Evolutionary conservation across 2,113 vertebrate species (phyloP).

Genomic region (Muscicapa adusta): DNA sequence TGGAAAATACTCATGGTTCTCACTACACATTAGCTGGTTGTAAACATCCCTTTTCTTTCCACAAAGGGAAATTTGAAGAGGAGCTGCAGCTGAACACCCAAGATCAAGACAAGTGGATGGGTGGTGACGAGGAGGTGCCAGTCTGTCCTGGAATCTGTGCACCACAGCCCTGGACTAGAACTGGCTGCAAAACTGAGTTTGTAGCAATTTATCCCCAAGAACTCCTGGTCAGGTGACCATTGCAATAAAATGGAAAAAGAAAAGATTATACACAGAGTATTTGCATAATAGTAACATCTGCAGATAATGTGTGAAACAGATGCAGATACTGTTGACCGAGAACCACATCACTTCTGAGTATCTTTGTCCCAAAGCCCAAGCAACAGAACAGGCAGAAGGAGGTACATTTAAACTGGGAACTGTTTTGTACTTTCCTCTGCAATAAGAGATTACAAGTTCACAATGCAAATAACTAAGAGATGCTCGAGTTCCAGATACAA

Average conservation of each 20-base stretch:
- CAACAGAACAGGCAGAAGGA: not conserved
- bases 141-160: not conserved
- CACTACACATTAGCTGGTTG: not conserved
- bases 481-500: not conserved
- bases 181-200: not conserved
- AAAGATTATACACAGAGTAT: not conserved
- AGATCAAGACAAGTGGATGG: not conserved
- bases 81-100: not conserved
- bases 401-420: not conserved
- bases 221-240: not conserved
- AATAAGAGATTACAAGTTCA: not conserved
- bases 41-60: not conserved
- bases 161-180: not conserved
- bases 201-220: not conserved
- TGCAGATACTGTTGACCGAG: not conserved
- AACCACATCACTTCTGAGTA: not conserved
- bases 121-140: not conserved
- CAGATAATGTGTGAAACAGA: not conserved
- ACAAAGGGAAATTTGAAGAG: not conserved
- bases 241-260: not conserved
- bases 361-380: not conserved
- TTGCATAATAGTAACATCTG: not conserved
- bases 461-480: not conserved
- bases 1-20: not conserved
- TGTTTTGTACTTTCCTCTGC: not conserved